Percentiles rank a stretch among this genome's conserved stretches.
Evolutionary conservation across 2,888 invertebrate species (phyloP).

Genomic region (Nasonovia ribisnigri): DNA sequence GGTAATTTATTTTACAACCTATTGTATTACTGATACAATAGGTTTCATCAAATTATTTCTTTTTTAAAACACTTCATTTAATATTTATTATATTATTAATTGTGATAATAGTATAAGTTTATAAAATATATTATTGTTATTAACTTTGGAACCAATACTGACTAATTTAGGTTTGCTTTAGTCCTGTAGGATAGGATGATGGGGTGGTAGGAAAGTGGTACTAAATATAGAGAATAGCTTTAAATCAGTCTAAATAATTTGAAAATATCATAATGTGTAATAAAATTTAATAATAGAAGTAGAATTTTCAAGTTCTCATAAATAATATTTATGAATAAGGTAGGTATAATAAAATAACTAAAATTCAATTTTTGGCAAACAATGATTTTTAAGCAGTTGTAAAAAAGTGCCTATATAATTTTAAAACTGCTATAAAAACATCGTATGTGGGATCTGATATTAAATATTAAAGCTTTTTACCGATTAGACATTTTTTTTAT

Average conservation of each 20-base stretch:
- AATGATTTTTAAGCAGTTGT: too few relatives aligned
- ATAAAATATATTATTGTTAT: neutral
- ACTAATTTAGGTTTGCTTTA: neutral
- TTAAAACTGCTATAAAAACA: too few relatives aligned
- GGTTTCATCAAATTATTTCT: too few relatives aligned
- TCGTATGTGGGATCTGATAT: too few relatives aligned
- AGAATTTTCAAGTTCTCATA: neutral
- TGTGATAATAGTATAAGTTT: neutral
- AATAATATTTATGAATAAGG: neutral
- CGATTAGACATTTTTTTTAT: too few relatives aligned
- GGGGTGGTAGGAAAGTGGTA: neutral
- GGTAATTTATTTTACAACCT: too few relatives aligned
- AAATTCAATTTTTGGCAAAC: too few relatives aligned
- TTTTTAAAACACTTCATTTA: too few relatives aligned
- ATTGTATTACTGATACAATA: too few relatives aligned
- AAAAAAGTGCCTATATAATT: too few relatives aligned
- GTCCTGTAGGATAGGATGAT: neutral
- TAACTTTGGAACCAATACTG: neutral
- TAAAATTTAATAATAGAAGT: neutral
- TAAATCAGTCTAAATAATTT: neutral
- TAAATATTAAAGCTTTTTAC: too few relatives aligned
- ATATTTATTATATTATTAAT: neutral
- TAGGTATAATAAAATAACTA: too few relatives aligned
- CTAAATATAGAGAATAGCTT: neutral
- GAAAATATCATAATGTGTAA: neutral